These are phyloP conservation scores for Chamaetylas fuelleborni DNA, from an alignment of 2,113 vertebrate species.

Conservation along the genomic window DNA sequence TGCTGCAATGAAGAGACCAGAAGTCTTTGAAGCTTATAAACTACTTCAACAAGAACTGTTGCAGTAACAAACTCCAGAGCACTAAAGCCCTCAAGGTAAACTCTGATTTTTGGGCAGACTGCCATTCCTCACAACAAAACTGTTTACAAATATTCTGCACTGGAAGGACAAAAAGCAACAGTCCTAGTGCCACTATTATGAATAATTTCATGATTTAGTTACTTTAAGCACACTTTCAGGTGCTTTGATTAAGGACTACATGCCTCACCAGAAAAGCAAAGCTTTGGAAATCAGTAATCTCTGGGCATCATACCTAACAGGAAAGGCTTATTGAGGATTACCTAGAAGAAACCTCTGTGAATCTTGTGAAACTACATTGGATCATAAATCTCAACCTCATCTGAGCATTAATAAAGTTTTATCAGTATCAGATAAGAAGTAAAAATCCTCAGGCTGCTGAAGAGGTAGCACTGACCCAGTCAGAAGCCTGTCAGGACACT, in stretches of 20 bases:
- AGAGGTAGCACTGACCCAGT: neutral
- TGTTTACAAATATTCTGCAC: neutral
- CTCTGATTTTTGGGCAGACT: neutral
- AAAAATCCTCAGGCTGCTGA: conserved; percentile 8
- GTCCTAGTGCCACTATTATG: neutral
- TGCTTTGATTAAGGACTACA: conserved; percentile 44
- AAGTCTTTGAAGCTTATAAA: conserved; percentile 13
- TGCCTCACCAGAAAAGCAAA: conserved; percentile 14
- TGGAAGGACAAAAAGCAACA: conserved; percentile 31
- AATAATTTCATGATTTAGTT: conserved; percentile 15
- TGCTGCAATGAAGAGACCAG: neutral
- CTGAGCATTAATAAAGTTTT: conserved; percentile 41
- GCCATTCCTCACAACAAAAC: neutral
- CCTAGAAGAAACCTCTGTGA: conserved; percentile 48
- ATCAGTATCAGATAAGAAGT: conserved; percentile 53
- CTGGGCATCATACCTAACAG: conserved; percentile 52
- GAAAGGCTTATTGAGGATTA: conserved; percentile 65
- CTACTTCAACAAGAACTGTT: neutral
- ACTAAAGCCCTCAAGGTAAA: conserved; percentile 15
- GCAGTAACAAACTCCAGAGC: neutral
- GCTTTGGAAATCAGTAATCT: conserved; percentile 60
- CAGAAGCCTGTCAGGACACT: neutral
- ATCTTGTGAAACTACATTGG: conserved; percentile 31
- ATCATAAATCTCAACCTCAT: conserved; percentile 19
- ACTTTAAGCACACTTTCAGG: conserved; percentile 13